These are phyloP conservation scores for Lepidocyrtinus sp. DNA, from an alignment of 2,888 invertebrate genomes.

Conservation along the genomic window DNA sequence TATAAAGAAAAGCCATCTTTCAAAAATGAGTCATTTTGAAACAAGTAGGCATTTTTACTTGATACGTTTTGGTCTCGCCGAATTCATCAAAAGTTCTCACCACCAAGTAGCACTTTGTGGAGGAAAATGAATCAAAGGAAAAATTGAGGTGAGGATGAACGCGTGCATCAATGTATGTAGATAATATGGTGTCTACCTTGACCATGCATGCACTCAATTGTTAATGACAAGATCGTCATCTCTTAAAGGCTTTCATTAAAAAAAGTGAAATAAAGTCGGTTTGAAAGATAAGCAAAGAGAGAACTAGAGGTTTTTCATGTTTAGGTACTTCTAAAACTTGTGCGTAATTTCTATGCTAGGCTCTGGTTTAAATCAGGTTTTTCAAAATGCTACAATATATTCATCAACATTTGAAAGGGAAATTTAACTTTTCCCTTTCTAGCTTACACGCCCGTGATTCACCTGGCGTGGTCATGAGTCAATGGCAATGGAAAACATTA, in stretches of 20 bases:
- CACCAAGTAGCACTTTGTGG: no score
- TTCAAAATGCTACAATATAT: background rate
- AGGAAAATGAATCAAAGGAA: background rate
- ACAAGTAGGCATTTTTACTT: no score
- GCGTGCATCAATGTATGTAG: background rate
- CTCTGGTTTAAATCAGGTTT: background rate
- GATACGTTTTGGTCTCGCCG: no score
- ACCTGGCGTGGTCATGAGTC: background rate
- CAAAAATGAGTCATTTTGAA: no score
- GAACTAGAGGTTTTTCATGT: no score
- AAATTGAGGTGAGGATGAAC: constrained; percentile 3
- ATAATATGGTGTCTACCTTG: constrained; percentile 25
- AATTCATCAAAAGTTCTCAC: no score
- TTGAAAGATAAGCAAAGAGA: no score
- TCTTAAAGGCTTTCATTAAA: background rate
- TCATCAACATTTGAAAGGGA: background rate
- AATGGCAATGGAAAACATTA: no score
- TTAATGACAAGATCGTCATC: background rate
- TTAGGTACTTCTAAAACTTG: background rate
- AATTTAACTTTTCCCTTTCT: background rate
- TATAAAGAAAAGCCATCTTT: no score
- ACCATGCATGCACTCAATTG: constrained; percentile 35
- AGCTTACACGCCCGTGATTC: background rate
- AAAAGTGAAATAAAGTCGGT: no score
- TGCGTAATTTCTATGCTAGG: no score